phyloP scores from a whole-genome alignment of 2,888 invertebrate species.

The Nyleta sp. region DNA sequence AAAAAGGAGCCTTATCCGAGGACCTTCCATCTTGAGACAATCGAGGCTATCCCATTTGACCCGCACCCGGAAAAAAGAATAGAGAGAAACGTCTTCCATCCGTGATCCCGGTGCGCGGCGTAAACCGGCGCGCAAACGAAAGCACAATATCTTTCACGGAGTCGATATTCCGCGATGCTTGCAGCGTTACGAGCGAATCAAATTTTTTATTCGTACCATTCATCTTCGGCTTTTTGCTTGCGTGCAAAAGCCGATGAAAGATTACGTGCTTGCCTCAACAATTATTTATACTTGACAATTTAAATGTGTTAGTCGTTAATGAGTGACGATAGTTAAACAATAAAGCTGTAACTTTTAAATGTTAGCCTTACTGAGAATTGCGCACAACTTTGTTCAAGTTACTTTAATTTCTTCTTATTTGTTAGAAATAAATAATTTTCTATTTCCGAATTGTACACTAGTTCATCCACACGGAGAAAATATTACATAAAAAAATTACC shows the following conservation, averaged over 20 bases:
- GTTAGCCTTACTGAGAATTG: too few species aligned
- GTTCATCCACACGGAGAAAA: too few species aligned
- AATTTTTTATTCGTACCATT: slow-evolving; percentile 39
- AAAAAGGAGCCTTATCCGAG: slow-evolving; percentile 46
- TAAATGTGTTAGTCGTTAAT: too few species aligned
- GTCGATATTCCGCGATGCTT: slow-evolving; percentile 43
- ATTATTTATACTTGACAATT: too few species aligned
- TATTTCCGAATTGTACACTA: too few species aligned
- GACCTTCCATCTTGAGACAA: slow-evolving; percentile 59
- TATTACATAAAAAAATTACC: too few species aligned
- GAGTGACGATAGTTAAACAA: too few species aligned
- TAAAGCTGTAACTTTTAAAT: too few species aligned
- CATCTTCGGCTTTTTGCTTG: slow-evolving; percentile 14
- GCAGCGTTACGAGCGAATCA: slow-evolving; percentile 29
- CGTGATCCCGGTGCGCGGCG: slow-evolving; percentile 14
- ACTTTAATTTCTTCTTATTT: too few species aligned
- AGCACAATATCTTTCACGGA: slow-evolving; percentile 40
- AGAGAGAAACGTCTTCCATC: slow-evolving; percentile 24
- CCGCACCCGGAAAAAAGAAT: slow-evolving; percentile 21
- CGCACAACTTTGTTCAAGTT: too few species aligned
- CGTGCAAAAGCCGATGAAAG: not conserved
- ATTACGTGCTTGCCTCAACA: too few species aligned
- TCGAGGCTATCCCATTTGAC: slow-evolving; percentile 46
- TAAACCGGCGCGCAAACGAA: slow-evolving; percentile 32
- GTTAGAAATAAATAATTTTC: too few species aligned